Evolutionary conservation across 2,113 vertebrate genomes (phyloP).

Genomic region (Equus quagga): DNA sequence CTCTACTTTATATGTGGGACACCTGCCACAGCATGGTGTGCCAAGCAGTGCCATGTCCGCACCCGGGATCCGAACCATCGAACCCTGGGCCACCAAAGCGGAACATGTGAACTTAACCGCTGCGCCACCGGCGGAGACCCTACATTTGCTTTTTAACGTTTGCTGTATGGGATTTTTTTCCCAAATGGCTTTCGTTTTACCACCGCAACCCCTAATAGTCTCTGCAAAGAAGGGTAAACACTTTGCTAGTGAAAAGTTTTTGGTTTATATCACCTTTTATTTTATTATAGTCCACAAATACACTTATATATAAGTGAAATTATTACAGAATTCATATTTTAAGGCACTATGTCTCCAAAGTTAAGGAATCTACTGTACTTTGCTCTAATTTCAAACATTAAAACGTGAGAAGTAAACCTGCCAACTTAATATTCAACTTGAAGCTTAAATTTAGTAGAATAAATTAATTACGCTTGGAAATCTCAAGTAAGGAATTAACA

Average conservation of each 20-base stretch:
- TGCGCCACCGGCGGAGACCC: too few relatives aligned
- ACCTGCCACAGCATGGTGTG: too few relatives aligned
- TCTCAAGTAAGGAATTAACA: constrained; percentile 71
- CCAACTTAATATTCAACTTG: constrained; percentile 78
- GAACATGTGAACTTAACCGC: too few relatives aligned
- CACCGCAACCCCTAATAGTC: not conserved
- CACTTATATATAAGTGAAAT: constrained; percentile 24
- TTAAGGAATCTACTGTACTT: constrained; percentile 48
- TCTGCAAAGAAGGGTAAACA: not conserved
- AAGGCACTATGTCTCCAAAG: not conserved
- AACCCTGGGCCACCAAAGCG: too few relatives aligned
- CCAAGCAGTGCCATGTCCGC: too few relatives aligned
- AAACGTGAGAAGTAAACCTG: constrained; percentile 82
- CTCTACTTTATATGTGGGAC: too few relatives aligned
- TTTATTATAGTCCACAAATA: constrained; percentile 61
- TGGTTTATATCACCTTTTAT: constrained; percentile 11
- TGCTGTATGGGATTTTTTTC: not conserved
- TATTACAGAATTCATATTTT: constrained; percentile 3
- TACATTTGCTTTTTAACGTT: not conserved
- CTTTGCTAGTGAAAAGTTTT: not conserved
- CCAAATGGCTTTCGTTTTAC: not conserved
- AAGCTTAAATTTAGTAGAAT: constrained; percentile 60
- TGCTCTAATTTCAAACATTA: constrained; percentile 83
- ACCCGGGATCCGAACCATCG: too few relatives aligned
- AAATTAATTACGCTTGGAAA: not conserved